Evolutionary conservation across 92 coral and sea anemone species (phyloP).

Genomic region (Parazoanthus darwini): DNA sequence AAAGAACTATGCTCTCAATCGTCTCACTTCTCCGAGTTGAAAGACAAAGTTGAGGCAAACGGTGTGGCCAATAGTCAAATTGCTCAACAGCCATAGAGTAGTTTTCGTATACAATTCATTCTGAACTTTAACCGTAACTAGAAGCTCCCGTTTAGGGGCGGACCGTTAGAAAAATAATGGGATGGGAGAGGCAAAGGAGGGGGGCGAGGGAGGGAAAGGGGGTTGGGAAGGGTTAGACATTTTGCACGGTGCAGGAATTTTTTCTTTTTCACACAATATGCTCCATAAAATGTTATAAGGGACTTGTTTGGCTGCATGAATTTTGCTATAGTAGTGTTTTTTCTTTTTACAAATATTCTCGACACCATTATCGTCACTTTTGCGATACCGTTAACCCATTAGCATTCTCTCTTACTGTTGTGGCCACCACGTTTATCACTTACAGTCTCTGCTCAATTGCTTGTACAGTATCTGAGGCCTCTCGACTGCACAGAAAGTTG

Average conservation of each 20-base stretch:
- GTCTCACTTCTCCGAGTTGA: conserved; percentile 58
- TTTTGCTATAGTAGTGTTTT: too few species aligned
- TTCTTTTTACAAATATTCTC: too few species aligned
- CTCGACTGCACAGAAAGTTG: conserved; percentile 81
- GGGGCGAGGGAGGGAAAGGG: too few species aligned
- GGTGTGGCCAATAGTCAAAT: conserved; percentile 47
- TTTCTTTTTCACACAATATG: too few species aligned
- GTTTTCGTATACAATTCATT: neutral
- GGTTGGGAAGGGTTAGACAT: too few species aligned
- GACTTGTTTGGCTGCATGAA: too few species aligned
- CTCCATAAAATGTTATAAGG: too few species aligned
- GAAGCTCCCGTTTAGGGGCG: too few species aligned
- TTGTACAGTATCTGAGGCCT: conserved; percentile 69
- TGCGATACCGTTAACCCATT: neutral
- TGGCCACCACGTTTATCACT: neutral
- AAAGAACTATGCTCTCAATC: conserved; percentile 68
- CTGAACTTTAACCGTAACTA: too few species aligned
- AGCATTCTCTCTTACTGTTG: neutral
- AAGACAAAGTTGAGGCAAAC: conserved; percentile 77
- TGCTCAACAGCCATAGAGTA: neutral
- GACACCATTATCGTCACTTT: neutral
- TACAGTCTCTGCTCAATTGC: neutral
- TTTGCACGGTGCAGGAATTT: too few species aligned
- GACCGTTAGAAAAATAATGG: too few species aligned
- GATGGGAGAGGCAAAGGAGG: too few species aligned